phyloP scores from a whole-genome alignment of 2,797 vertebrate genomes.

The Eleutherodactylus coqui region DNA sequence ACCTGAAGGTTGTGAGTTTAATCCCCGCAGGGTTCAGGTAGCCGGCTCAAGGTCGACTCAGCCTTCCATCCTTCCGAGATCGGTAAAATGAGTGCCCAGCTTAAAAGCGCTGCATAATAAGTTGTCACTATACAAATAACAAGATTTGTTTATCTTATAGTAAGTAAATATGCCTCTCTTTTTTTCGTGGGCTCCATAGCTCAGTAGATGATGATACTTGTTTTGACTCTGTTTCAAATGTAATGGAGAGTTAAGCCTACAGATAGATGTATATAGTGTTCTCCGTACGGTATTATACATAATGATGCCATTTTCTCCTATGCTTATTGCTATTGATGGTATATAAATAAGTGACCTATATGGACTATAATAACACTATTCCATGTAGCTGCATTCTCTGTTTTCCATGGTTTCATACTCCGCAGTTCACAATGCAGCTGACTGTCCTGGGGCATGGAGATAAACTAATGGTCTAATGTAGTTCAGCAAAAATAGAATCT shows the following conservation, averaged over 20 bases:
- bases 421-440: slow-evolving; percentile 39
- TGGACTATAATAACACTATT: background rate
- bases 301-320: too few relatives aligned
- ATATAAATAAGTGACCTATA: background rate
- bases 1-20: too few relatives aligned
- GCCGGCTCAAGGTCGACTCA: too few relatives aligned
- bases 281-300: too few relatives aligned
- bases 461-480: slow-evolving; percentile 51
- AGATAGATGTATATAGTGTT: too few relatives aligned
- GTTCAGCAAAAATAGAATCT: slow-evolving; percentile 58
- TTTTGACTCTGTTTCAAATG: background rate
- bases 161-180: too few relatives aligned
- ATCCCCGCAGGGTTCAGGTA: too few relatives aligned
- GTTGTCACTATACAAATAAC: too few relatives aligned
- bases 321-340: background rate
- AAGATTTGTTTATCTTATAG: too few relatives aligned
- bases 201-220: background rate
- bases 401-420: background rate
- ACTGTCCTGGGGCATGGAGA: slow-evolving; percentile 49
- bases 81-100: too few relatives aligned
- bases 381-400: background rate
- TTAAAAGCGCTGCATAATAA: too few relatives aligned
- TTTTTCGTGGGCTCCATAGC: background rate
- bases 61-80: too few relatives aligned
- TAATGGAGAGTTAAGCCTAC: background rate